These are phyloP conservation scores for Sigmodon hispidus DNA, from an alignment of 2,113 vertebrate species.

Conservation along the genomic window DNA sequence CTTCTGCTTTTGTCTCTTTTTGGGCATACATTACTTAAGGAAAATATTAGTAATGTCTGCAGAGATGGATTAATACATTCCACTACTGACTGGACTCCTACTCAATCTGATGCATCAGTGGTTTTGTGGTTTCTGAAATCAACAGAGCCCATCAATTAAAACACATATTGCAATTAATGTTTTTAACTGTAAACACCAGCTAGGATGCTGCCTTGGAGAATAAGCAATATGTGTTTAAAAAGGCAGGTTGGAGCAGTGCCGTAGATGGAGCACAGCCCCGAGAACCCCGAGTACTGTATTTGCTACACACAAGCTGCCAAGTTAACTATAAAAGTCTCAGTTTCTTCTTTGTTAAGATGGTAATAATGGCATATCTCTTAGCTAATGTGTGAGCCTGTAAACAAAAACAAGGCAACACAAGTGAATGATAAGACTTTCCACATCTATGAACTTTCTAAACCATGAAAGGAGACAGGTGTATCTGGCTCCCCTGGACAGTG, in stretches of 20 bases:
- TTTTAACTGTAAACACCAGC: constrained; percentile 75
- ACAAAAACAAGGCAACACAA: not conserved
- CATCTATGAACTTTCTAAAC: not conserved
- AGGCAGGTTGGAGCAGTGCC: constrained; percentile 17
- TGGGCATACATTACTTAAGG: constrained; percentile 54
- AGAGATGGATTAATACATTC: constrained; percentile 74
- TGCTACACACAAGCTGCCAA: not conserved
- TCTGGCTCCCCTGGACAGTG: not conserved
- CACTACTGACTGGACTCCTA: constrained; percentile 71
- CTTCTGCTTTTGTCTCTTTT: constrained; percentile 60
- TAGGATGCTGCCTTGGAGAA: constrained; percentile 39
- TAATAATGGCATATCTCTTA: not conserved
- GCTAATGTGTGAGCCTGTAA: not conserved
- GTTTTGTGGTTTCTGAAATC: constrained; percentile 79
- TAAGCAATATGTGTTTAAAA: constrained; percentile 23
- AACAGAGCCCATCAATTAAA: constrained; percentile 77
- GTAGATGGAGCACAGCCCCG: not conserved
- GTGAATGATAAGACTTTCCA: not conserved
- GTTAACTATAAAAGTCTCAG: not conserved
- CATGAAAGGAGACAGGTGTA: not conserved
- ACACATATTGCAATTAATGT: constrained; percentile 69
- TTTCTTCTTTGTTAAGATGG: not conserved
- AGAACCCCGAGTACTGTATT: not conserved
- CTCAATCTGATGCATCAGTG: constrained; percentile 74
- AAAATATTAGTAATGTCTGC: constrained; percentile 78